Evolutionary conservation across 2,888 invertebrate genomes (phyloP).

Genomic region (Hyposoter dolosus): DNA sequence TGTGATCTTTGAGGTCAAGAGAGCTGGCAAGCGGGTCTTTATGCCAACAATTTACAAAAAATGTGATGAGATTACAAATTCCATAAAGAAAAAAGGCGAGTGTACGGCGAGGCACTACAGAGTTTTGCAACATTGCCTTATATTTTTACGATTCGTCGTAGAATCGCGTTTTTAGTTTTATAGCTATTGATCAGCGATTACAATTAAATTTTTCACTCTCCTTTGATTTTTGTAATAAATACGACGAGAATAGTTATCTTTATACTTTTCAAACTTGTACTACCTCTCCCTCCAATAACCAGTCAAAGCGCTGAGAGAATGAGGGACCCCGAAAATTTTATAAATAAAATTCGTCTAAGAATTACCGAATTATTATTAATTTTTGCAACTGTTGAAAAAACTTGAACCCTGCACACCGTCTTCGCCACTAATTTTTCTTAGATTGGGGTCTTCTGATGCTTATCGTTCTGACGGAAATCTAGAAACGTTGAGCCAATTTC

Average conservation of each 20-base stretch:
- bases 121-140: constrained; percentile 18
- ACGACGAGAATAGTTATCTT: neutral
- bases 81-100: neutral
- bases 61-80: constrained; percentile 2
- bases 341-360: constrained; percentile 57
- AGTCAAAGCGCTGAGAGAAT: constrained; percentile 14
- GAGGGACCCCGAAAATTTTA: constrained; percentile 30
- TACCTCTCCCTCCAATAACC: constrained; percentile 31
- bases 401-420: neutral
- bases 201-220: constrained; percentile 3
- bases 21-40: constrained; percentile 11
- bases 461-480: neutral
- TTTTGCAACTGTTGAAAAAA: neutral
- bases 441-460: neutral
- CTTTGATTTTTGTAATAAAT: constrained; percentile 17
- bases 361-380: neutral
- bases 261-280: constrained; percentile 49
- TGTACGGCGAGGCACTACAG: neutral
- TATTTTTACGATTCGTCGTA: constrained; percentile 4
- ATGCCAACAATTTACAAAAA: neutral
- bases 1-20: constrained; percentile 28
- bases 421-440: neutral
- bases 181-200: neutral
- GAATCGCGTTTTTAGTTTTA: constrained; percentile 2
- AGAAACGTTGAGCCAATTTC: neutral